Evolutionary conservation across 2,888 invertebrate species (phyloP).

Genomic region (Rotaria socialis): DNA sequence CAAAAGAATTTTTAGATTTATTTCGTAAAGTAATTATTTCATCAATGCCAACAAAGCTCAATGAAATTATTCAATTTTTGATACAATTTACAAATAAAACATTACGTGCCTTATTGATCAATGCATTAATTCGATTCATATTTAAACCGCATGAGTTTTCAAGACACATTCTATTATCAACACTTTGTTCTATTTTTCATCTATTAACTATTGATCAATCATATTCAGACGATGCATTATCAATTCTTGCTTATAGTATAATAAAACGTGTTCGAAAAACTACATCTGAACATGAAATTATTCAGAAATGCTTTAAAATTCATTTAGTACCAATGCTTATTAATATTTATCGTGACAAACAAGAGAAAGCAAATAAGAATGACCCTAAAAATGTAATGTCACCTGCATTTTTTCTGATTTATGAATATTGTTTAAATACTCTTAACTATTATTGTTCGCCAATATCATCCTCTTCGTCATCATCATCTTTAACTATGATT

Average conservation of each 20-base stretch:
- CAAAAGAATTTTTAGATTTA: neutral
- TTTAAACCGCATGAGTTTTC: neutral
- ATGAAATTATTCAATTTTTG: neutral
- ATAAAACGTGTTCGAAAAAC: slow-evolving; percentile 2
- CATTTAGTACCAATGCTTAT: neutral
- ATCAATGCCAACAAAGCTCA: neutral
- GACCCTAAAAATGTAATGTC: neutral
- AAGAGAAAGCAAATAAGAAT: neutral
- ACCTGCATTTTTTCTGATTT: neutral
- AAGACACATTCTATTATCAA: neutral
- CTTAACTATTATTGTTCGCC: neutral
- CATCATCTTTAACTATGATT: neutral
- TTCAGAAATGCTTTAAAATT: neutral
- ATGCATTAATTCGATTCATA: neutral
- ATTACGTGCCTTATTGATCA: neutral
- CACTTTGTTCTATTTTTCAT: neutral
- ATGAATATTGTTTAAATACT: neutral
- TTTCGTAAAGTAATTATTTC: neutral
- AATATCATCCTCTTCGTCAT: neutral
- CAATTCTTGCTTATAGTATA: neutral
- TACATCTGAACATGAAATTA: neutral
- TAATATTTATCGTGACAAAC: neutral
- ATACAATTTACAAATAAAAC: neutral
- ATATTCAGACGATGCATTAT: neutral
- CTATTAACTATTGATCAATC: neutral